Conservation (phyloP, 1,140 invertebrate genomes). For the Scaptomyza montana region DNA sequence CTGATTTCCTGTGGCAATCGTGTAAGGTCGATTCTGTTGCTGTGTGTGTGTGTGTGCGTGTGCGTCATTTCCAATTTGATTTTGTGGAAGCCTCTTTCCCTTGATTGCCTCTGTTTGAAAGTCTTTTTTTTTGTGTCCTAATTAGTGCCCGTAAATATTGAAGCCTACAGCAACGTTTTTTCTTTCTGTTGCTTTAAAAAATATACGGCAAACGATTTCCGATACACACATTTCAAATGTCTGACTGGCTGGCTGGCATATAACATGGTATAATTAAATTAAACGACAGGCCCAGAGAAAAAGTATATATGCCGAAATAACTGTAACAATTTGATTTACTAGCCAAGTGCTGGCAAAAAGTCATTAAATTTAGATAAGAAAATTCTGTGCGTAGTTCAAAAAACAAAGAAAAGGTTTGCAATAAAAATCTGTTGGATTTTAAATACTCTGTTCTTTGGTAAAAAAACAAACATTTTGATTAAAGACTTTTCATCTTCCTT, state of each 20-base stretch:
- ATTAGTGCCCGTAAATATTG: constrained; percentile 40
- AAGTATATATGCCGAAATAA: constrained; percentile 19
- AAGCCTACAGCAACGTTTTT: constrained; percentile 10
- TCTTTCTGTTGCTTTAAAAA: neutral
- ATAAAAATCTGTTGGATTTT: too few relatives aligned
- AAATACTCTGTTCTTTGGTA: too few relatives aligned
- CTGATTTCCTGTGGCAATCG: constrained; percentile 30
- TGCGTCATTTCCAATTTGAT: constrained; percentile 37
- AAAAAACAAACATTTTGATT: too few relatives aligned
- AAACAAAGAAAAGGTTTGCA: constrained; percentile 7
- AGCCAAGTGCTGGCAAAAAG: constrained; percentile 60
- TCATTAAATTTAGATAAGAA: constrained; percentile 72
- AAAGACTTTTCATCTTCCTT: too few relatives aligned
- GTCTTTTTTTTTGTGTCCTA: constrained; percentile 22
- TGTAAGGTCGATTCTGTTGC: constrained; percentile 14
- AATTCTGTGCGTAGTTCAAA: too few relatives aligned
- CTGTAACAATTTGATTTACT: constrained; percentile 74
- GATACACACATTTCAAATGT: constrained; percentile 43
- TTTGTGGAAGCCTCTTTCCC: constrained; percentile 1
- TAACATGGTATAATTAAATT: constrained; percentile 62
- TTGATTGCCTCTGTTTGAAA: neutral
- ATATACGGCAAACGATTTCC: constrained; percentile 42
- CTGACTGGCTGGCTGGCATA: constrained; percentile 17
- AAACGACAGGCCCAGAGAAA: constrained; percentile 49
- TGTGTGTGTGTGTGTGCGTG: constrained; percentile 13